Evolutionary conservation across 92 coral and sea anemone species (phyloP), one percentile per base, ranked within the genome.

Genomic region (Blastomussa wellsi): DNA sequence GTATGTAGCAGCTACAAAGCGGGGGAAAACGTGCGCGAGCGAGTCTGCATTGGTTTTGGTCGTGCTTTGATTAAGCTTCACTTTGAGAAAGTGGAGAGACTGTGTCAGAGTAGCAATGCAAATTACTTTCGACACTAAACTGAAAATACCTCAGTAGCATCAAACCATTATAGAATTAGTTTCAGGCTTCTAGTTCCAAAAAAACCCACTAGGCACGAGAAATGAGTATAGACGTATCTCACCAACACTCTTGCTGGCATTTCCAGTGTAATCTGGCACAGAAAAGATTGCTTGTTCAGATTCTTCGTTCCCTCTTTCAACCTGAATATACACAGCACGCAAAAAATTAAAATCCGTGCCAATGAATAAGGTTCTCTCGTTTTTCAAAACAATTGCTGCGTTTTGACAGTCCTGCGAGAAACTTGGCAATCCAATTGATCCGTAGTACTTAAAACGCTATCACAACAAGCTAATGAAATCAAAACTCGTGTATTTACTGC

Each of bases 211-310:
- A 4, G 1, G 20, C 20, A 16, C 20, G n/a, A n/a, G n/a, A n/a
- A n/a, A n/a, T n/a, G n/a, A n/a, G n/a, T n/a, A n/a, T n/a, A n/a
- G n/a, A n/a, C n/a, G n/a, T n/a, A n/a, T n/a, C n/a, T n/a, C n/a
- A n/a, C 98, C 98, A 57, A 95, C 89, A 84, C 91, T 93, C 85
- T 94, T 95, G 90, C 94, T 93, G 22, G 89, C 95, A 62, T 89
- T 89, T 19, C 98, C 98, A 89, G 94, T 93, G 70, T 93, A 96
- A 88, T 96, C 98, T 8, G 98, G 94, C 14, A 91, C 90, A 33
- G 98, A 89, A 81, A 94, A 96, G 16, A 95, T 88, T 19, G 87
- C 89, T 48, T 88, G 91, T 42, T 87, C 95, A 15, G 93, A 85
- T 16, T 96, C 96, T 0, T 91, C 84, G 81, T 96, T 94, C 17